These are phyloP conservation scores for Lymantria dispar DNA, from an alignment of 2,888 invertebrate genomes.

Conservation along the genomic window DNA sequence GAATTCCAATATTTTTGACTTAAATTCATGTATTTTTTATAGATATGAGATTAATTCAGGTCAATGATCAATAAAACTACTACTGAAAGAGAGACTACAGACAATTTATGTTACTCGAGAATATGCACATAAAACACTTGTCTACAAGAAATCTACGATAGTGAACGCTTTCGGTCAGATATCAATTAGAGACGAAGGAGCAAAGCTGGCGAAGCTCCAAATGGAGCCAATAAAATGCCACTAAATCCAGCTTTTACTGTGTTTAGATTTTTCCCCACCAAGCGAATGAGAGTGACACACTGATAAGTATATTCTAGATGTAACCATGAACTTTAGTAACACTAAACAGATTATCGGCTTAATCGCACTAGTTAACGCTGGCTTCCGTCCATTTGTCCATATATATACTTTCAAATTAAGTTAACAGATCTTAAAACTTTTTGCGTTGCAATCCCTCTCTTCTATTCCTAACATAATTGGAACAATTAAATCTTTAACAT, in stretches of 20 bases:
- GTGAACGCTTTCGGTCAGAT: conserved; percentile 62
- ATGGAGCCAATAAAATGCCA: conserved; percentile 68
- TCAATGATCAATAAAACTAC: not conserved
- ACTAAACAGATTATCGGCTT: conserved; percentile 33
- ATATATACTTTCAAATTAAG: conserved; percentile 15
- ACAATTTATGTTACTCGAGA: conserved; percentile 1
- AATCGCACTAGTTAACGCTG: conserved; percentile 32
- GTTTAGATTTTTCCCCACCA: conserved; percentile 68
- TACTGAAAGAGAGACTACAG: not conserved
- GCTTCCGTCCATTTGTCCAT: conserved; percentile 12
- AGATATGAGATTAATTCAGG: too few species aligned
- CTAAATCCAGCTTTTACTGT: conserved; percentile 68
- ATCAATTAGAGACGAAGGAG: conserved; percentile 71
- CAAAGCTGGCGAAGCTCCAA: conserved; percentile 65
- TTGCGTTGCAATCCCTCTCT: conserved; percentile 9
- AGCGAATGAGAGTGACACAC: conserved; percentile 32
- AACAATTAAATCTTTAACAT: not conserved
- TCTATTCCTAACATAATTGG: not conserved
- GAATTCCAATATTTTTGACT: too few species aligned
- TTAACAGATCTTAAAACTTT: conserved; percentile 11
- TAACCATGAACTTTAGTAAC: conserved; percentile 39
- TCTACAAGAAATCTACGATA: conserved; percentile 42
- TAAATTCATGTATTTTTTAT: too few species aligned
- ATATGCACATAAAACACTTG: conserved; percentile 23
- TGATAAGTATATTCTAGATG: conserved; percentile 54